Conservation (phyloP, 2,888 invertebrate species). For the Spisula solida region DNA sequence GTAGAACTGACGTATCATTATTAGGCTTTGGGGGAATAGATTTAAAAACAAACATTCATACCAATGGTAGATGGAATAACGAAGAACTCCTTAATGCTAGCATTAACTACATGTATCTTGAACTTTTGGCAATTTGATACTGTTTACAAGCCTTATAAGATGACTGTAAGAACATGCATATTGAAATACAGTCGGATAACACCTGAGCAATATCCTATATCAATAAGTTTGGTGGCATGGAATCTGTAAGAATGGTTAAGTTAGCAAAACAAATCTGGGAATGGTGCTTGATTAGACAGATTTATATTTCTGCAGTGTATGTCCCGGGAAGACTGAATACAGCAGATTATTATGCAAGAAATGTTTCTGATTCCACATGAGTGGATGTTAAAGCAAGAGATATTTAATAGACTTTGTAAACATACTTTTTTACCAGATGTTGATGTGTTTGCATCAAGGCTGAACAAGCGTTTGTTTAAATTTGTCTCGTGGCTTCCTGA, state of each 20-base stretch:
- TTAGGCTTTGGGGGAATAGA: conserved; percentile 44
- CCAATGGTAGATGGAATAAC: conserved; percentile 52
- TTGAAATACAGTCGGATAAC: conserved; percentile 49
- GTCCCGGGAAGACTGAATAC: conserved; percentile 38
- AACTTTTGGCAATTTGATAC: conserved; percentile 46
- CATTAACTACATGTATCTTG: conserved; percentile 55
- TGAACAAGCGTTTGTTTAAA: too few species aligned
- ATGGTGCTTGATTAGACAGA: conserved; percentile 54
- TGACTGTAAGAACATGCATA: conserved; percentile 20
- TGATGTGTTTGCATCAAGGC: too few species aligned
- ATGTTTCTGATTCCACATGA: conserved; percentile 62
- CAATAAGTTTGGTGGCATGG: conserved; percentile 53
- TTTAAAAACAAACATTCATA: background rate
- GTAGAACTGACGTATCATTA: conserved; percentile 53
- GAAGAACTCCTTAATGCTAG: conserved; percentile 27
- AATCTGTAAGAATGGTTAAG: conserved; percentile 28
- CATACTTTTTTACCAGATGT: too few species aligned
- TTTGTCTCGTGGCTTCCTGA: too few species aligned
- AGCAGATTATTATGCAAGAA: conserved; percentile 63
- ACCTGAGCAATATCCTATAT: conserved; percentile 46
- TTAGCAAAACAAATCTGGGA: conserved; percentile 53
- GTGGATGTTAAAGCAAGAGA: conserved; percentile 60
- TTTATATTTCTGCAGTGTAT: conserved; percentile 46
- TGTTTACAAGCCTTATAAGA: conserved; percentile 26
- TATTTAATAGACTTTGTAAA: too few species aligned